Evolutionary conservation across 2,888 invertebrate genomes (phyloP), one percentile per base, ranked within the genome.

Genomic region (Mythimna lalbum): DNA sequence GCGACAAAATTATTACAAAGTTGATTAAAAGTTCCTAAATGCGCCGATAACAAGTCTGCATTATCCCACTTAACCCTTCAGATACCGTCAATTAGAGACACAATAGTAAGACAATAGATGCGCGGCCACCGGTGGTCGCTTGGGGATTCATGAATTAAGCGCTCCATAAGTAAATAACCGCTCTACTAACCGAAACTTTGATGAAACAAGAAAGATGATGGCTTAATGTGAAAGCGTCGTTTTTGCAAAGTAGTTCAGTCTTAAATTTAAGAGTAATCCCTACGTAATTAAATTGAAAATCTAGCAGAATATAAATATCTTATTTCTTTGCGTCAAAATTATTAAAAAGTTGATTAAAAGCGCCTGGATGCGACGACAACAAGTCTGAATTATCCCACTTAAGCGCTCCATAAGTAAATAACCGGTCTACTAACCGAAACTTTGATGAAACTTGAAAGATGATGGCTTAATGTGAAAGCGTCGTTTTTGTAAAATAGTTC

Each of bases 311-410:
- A 43, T 43, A 0, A 19, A 47, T 12, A 52, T 14, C 2, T 7
- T 47, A 33, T 47, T 33, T 63, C 17, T 23, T 19, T 14, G 12
- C 4, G 23, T 23, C n/a, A 12, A 53, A 68, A 69, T 59, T 47
- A 53, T 47, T 43, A 43, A 9, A 39, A 59, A 69, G 17, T 33
- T 67, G 23, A 70, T 47, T 27, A 19, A 57, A 69, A 36, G n/a
- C 27, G 17, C 33, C 33, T 36, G 33, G 43, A 33, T 69, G 57
- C 52, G 33, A 50, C 27, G 39, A 52, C 43, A 68, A 59, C 50
- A 52, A 33, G 31, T 33, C 23, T 23, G 14, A 23, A 23, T 62
- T 63, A 33, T 36, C 27, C n/a, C n/a, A 27, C 52, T 56, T 64
- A n/a, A 53, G 39, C 49, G 17, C 23, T 71, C 47, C 47, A 2